phyloP scores from a whole-genome alignment of 2,888 invertebrate genomes.

The Abrostola tripartita region DNA sequence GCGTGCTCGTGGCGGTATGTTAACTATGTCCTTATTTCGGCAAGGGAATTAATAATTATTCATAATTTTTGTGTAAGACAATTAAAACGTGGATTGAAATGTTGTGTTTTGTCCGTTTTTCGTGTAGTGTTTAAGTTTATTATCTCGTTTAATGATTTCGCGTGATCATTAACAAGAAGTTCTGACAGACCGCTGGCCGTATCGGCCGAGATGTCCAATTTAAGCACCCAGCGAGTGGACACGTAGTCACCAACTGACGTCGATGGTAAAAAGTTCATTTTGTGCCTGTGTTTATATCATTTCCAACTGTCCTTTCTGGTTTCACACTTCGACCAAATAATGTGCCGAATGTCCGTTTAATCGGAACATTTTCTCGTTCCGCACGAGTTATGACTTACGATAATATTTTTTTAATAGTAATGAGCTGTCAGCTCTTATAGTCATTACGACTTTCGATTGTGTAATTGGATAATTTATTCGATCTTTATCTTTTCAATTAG shows the following conservation, averaged over 20 bases:
- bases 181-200: constrained; percentile 62
- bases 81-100: constrained; percentile 41
- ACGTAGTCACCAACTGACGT: constrained; percentile 68
- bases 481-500: constrained; percentile 77
- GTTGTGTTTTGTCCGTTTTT: constrained; percentile 36
- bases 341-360: constrained; percentile 51
- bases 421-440: constrained; percentile 70
- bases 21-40: constrained; percentile 34
- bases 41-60: constrained; percentile 26
- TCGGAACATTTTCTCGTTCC: constrained; percentile 58
- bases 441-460: constrained; percentile 71
- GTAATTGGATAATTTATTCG: constrained; percentile 76
- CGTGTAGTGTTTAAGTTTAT: constrained; percentile 39
- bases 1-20: constrained; percentile 24
- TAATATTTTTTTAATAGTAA: constrained; percentile 67
- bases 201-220: constrained; percentile 69
- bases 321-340: constrained; percentile 61
- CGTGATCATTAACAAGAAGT: constrained; percentile 65
- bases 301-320: constrained; percentile 62
- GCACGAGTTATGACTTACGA: constrained; percentile 58
- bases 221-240: constrained; percentile 69
- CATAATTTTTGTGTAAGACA: constrained; percentile 34
- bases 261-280: constrained; percentile 67
- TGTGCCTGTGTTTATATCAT: constrained; percentile 60
- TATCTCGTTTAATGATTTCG: constrained; percentile 61